Conservation (phyloP, 64 coral and sea anemone species). For the Stichodactyla helianthus region DNA sequence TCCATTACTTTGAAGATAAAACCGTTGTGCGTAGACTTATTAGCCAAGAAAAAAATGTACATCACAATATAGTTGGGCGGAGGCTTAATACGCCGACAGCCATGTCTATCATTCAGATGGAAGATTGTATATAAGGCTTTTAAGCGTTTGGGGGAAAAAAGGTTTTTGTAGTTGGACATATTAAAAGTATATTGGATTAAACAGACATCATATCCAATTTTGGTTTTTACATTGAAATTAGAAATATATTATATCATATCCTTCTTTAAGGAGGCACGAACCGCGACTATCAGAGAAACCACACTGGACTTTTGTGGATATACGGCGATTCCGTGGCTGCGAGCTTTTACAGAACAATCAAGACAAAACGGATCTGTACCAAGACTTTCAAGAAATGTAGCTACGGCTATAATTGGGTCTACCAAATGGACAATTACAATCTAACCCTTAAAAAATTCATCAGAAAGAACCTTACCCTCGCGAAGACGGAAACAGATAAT, state of each 20-base stretch:
- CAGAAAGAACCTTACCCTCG: slow-evolving; percentile 33
- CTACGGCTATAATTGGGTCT: slow-evolving; percentile 73
- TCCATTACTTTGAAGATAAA: too few species aligned
- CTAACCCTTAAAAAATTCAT: slow-evolving; percentile 33
- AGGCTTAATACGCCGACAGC: too few species aligned
- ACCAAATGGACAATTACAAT: slow-evolving; percentile 64
- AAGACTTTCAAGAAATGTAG: slow-evolving; percentile 44
- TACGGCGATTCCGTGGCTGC: slow-evolving; percentile 72
- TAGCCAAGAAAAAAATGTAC: too few species aligned
- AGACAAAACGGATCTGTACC: slow-evolving; percentile 29
- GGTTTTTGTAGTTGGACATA: too few species aligned
- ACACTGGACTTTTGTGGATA: slow-evolving; percentile 63
- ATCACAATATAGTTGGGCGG: too few species aligned
- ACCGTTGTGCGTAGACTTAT: too few species aligned
- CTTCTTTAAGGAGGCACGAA: neutral
- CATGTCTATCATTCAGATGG: too few species aligned
- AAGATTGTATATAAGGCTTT: too few species aligned
- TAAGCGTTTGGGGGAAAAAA: too few species aligned
- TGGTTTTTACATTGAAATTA: too few species aligned
- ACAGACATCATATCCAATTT: too few species aligned
- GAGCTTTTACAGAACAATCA: slow-evolving; percentile 53
- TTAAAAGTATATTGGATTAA: too few species aligned
- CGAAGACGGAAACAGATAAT: slow-evolving; percentile 45
- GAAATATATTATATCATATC: neutral
- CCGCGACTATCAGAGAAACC: neutral